A percentile compares a stretch with the other conserved stretches of the same genome.
These are phyloP conservation scores for Rhagologus leucostigma DNA, from an alignment of 2,113 vertebrate species.

Conservation along the genomic window DNA sequence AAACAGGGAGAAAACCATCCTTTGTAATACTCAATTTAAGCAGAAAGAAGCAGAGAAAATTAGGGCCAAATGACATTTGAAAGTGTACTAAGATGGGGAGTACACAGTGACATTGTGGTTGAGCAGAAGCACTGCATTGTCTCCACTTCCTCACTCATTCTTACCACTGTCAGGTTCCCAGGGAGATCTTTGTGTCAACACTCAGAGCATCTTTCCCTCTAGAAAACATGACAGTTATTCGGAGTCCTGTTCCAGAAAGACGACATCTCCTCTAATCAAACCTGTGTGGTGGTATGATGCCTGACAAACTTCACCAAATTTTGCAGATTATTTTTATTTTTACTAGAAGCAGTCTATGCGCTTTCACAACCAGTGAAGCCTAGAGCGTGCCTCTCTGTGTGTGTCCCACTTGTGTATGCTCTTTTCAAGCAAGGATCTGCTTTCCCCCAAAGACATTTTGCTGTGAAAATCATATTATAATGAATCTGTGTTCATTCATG, in stretches of 20 bases:
- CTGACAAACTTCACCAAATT: neutral
- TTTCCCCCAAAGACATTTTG: conserved; percentile 4
- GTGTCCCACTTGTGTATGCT: neutral
- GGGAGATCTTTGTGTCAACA: neutral
- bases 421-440: neutral
- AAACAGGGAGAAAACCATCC: neutral
- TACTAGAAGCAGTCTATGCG: neutral
- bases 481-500: neutral
- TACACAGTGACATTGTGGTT: fast-evolving
- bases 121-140: neutral
- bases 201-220: neutral
- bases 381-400: neutral
- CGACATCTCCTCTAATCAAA: neutral
- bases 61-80: neutral
- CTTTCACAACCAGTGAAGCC: neutral
- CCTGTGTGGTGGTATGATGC: neutral
- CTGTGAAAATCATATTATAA: neutral
- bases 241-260: neutral
- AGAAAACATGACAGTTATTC: neutral
- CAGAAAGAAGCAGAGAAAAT: neutral
- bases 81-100: neutral
- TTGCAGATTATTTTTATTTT: neutral
- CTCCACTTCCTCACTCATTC: neutral
- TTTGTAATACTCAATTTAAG: neutral
- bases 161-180: neutral